Conservation (phyloP, 1,140 invertebrate species). For the Pseudomyrmex pallidus region DNA sequence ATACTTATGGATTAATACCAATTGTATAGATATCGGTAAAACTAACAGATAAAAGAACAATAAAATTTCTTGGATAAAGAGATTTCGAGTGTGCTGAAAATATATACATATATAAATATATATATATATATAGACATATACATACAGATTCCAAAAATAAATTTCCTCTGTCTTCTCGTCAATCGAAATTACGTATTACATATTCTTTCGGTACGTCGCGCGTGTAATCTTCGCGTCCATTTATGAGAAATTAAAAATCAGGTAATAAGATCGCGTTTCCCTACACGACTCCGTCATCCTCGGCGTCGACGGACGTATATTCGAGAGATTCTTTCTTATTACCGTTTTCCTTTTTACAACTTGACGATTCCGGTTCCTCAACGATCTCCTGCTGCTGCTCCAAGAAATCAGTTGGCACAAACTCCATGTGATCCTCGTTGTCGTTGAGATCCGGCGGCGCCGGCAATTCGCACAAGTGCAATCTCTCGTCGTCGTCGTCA, state of each 20-base stretch:
- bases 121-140: neutral
- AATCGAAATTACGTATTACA: neutral
- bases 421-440: slow-evolving; percentile 83
- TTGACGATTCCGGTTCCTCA: slow-evolving; percentile 78
- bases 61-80: too few species aligned
- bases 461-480: slow-evolving; percentile 76
- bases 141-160: slow-evolving; percentile 55
- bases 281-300: slow-evolving; percentile 61
- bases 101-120: too few species aligned
- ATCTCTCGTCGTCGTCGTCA: slow-evolving; percentile 64
- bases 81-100: too few species aligned
- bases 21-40: too few species aligned
- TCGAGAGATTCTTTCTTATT: slow-evolving; percentile 65
- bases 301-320: slow-evolving; percentile 62
- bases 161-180: slow-evolving; percentile 21
- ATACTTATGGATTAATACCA: too few species aligned
- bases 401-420: slow-evolving; percentile 83
- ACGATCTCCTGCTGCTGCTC: slow-evolving; percentile 83
- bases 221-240: too few species aligned
- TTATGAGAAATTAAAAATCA: slow-evolving; percentile 9
- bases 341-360: slow-evolving; percentile 70
- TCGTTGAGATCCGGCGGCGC: slow-evolving; percentile 79
- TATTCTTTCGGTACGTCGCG: too few species aligned
- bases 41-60: too few species aligned
- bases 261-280: neutral